Base-by-base conservation (phyloP, 2,113 vertebrate species). In the Cranoglanis bouderius region DNA sequence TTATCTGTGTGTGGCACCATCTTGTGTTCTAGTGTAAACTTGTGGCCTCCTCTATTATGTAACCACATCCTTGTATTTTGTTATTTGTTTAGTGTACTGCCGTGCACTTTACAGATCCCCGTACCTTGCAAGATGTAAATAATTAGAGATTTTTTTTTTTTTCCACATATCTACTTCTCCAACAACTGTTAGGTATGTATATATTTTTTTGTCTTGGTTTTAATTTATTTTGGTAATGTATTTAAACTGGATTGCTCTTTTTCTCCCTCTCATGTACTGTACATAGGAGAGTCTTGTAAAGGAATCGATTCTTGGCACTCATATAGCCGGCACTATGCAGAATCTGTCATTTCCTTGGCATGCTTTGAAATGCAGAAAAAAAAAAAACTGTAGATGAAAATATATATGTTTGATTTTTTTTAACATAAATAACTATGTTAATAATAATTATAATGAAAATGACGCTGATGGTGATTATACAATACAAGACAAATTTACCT, bases 251-350 rank as follows among this genome's bases (percentile, higher is more conserved):
- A 92, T 86, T 89, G 90, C 85, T 89, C 35, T 72, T 51, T 92
- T 87, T 90, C 85, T 21, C n/a, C 91, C 57, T 92, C 86, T 89
- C 85, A 81, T 90, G 82, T 85, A 80, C 91, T 95, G 95, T 96
- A 95, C 90, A 95, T 95, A 94, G 87, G 81, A 85, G 91, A 93
- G 81, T 90, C 92, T 94, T 94, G 92, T 94, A 94, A 93, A 94
- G 90, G 90, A 93, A 93, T 92, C 85, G n/a, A 91, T 87, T 93
- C 91, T 91, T 93, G 95, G 94, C 94, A 94, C 94, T 92, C 84
- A 88, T 95, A 95, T 95, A 96, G 95, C 94, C 94, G 92, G 94
- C 95, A 95, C 95, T 96, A 96, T 96, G 95, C 96, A 96, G 95
- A 95, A 93, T 94, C 92, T 89, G 85, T 93, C 85, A 90, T 93